These are phyloP conservation scores for Amazona vittata DNA, from an alignment of 2,113 vertebrate genomes.

Conservation along the genomic window DNA sequence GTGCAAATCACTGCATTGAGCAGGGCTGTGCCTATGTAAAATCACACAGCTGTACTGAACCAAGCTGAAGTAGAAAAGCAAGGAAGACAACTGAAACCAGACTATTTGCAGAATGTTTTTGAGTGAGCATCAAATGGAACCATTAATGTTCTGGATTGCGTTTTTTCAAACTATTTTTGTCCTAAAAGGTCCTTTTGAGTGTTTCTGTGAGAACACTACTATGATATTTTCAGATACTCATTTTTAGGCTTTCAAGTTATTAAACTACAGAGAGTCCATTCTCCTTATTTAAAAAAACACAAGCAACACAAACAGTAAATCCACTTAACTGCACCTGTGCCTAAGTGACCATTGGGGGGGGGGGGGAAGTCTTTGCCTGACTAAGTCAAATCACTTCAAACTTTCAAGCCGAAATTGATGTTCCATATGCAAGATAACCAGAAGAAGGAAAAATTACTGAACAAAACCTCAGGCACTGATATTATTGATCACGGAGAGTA, in stretches of 20 bases:
- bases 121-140: not conserved
- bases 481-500: not conserved
- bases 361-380: not conserved
- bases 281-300: not conserved
- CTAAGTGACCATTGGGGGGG: not conserved
- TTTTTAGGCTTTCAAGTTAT: constrained; percentile 56
- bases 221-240: not conserved
- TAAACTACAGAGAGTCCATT: not conserved
- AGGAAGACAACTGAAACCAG: not conserved
- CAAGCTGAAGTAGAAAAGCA: not conserved
- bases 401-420: constrained; percentile 32
- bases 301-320: not conserved
- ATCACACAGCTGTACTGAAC: not conserved
- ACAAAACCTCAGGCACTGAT: not conserved
- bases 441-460: constrained; percentile 3
- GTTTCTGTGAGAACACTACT: not conserved
- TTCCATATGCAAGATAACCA: not conserved
- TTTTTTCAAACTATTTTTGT: constrained; percentile 1
- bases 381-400: constrained; percentile 5
- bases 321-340: not conserved
- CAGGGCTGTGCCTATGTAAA: not conserved
- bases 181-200: not conserved
- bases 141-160: not conserved
- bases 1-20: not conserved
- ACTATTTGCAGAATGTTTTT: not conserved